Evolutionary conservation across 1,140 invertebrate species (phyloP).

Genomic region (Lycorma delicatula): DNA sequence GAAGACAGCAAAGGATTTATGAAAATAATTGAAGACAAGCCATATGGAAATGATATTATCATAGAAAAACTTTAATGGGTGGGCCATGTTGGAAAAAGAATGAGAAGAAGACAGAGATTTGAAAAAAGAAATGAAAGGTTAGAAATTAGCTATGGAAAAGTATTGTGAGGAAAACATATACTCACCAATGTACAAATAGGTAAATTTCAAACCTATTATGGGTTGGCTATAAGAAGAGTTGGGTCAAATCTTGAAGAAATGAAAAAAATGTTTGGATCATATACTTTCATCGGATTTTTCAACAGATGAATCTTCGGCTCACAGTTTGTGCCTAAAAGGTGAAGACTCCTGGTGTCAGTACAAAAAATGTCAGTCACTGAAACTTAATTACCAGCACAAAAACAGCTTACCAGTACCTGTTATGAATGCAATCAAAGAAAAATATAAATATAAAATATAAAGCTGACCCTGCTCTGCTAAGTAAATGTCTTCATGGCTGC

Average conservation of each 20-base stretch:
- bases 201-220: conserved; percentile 25
- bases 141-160: conserved; percentile 11
- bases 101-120: conserved; percentile 20
- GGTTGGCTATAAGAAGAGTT: conserved; percentile 22
- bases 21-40: conserved; percentile 13
- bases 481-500: conserved; percentile 24
- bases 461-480: conserved; percentile 21
- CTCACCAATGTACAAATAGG: conserved; percentile 23
- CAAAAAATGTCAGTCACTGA: neutral
- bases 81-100: conserved; percentile 27
- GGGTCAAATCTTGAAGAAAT: conserved; percentile 14
- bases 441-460: conserved; percentile 27
- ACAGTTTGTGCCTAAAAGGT: conserved; percentile 23
- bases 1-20: conserved; percentile 22
- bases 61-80: conserved; percentile 27
- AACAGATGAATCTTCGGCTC: no score
- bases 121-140: conserved; percentile 12
- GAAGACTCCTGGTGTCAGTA: conserved; percentile 23
- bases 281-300: conserved; percentile 21
- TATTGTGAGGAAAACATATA: conserved; percentile 16
- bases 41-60: conserved; percentile 24
- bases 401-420: neutral
- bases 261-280: conserved; percentile 26
- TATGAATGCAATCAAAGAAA: conserved; percentile 19
- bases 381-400: conserved; percentile 5